phyloP scores from a whole-genome alignment of 2,113 vertebrate species.

The Cebidichthys violaceus region DNA sequence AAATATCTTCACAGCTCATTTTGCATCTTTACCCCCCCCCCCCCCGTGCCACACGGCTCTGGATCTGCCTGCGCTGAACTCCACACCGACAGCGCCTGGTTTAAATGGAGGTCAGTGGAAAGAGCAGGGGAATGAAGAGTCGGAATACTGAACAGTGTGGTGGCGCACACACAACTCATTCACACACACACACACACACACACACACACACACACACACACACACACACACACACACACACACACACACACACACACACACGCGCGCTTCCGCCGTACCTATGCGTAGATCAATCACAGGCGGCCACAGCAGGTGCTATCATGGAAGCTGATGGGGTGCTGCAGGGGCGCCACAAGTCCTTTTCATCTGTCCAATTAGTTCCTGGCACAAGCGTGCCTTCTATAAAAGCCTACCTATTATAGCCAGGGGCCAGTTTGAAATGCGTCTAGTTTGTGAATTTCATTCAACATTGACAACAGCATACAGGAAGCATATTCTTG shows the following conservation, averaged over 20 bases:
- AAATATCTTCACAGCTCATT: slow-evolving; percentile 47
- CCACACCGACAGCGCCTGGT: slow-evolving; percentile 1
- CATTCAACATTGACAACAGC: neutral
- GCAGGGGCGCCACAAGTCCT: slow-evolving; percentile 21
- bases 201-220: slow-evolving; percentile 8
- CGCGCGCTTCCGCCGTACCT: neutral
- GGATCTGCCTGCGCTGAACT: neutral
- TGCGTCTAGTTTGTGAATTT: slow-evolving; percentile 1
- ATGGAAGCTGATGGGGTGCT: slow-evolving; percentile 44
- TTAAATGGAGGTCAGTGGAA: slow-evolving; percentile 41
- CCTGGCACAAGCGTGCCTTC: slow-evolving; percentile 23
- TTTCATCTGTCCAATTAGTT: slow-evolving; percentile 65
- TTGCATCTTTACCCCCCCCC: slow-evolving; percentile 45
- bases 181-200: slow-evolving; percentile 17
- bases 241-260: slow-evolving; percentile 3
- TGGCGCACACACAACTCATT: neutral
- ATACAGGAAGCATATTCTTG: neutral
- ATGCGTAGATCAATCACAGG: slow-evolving; percentile 19
- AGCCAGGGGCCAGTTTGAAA: slow-evolving; percentile 13
- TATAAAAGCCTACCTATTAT: slow-evolving; percentile 23
- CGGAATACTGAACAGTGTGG: neutral
- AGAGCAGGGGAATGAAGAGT: slow-evolving; percentile 3
- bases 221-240: slow-evolving; percentile 8
- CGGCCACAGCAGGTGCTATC: slow-evolving; percentile 49
- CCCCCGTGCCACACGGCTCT: slow-evolving; percentile 5